A percentile compares a stretch with the other conserved stretches of the same genome.
These are phyloP conservation scores for Neoscelio sp. DNA, from an alignment of 2,888 invertebrate genomes.

Conservation along the genomic window DNA sequence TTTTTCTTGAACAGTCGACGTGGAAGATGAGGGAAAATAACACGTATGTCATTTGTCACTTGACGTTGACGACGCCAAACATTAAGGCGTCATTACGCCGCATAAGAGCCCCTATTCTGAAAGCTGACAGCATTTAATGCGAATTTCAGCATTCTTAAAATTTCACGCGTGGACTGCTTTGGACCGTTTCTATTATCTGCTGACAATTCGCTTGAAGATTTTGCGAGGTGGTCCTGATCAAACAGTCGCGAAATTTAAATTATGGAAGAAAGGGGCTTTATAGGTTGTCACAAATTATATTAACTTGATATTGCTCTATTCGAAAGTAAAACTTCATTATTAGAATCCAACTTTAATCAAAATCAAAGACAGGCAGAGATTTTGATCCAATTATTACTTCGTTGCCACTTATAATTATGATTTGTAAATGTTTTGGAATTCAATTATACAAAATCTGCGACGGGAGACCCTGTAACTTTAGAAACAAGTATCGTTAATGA, in stretches of 20 bases:
- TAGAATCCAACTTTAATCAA: conserved; percentile 34
- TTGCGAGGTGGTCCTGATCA: conserved; percentile 39
- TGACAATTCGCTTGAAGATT: conserved; percentile 38
- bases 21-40: conserved; percentile 62
- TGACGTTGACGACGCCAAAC: conserved; percentile 68
- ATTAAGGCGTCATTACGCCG: conserved; percentile 36
- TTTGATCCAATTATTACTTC: conserved; percentile 46
- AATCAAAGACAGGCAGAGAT: conserved; percentile 24
- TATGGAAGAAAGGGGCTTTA: conserved; percentile 4
- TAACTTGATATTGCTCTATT: conserved; percentile 18
- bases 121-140: conserved; percentile 57
- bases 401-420: conserved; percentile 48
- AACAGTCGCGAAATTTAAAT: conserved; percentile 26
- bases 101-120: conserved; percentile 46
- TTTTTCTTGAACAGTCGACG: conserved; percentile 20
- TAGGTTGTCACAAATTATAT: conserved; percentile 4
- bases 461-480: conserved; percentile 29
- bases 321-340: conserved; percentile 33
- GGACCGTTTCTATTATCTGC: conserved; percentile 28
- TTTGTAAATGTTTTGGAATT: conserved; percentile 54
- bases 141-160: conserved; percentile 56
- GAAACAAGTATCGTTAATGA: conserved; percentile 49
- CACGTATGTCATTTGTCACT: conserved; percentile 75
- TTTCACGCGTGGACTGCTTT: conserved; percentile 41
- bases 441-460: conserved; percentile 41